A percentile compares a stretch with the other conserved stretches of the same genome.
These are phyloP conservation scores for Heteromurus nitidus DNA, from an alignment of 2,888 invertebrate genomes.

Conservation along the genomic window DNA sequence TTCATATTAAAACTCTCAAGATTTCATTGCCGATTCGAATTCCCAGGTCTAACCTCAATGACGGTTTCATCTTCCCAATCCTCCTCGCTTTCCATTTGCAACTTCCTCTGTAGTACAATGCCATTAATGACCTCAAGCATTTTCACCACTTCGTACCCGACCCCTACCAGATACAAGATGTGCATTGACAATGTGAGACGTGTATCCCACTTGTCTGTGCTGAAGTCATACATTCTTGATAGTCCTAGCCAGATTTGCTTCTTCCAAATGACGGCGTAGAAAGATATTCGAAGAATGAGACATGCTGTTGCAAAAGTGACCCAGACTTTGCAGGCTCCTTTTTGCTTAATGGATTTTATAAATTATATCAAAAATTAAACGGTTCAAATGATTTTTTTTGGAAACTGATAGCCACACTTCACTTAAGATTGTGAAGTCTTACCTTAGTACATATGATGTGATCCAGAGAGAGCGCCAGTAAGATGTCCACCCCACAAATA, in stretches of 20 bases:
- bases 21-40: not conserved
- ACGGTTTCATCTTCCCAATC: not conserved
- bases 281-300: slow-evolving; percentile 21
- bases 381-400: not conserved
- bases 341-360: not conserved
- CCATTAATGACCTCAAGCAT: slow-evolving; percentile 12
- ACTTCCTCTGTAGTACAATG: not conserved
- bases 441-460: slow-evolving; percentile 19
- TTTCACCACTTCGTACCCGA: slow-evolving; percentile 45
- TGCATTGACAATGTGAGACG: not conserved
- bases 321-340: not conserved
- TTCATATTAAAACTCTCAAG: not conserved
- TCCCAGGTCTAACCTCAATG: not conserved
- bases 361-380: not conserved
- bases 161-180: not conserved
- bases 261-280: slow-evolving; percentile 29
- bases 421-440: not conserved
- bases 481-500: slow-evolving; percentile 29
- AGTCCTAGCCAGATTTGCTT: slow-evolving; percentile 16
- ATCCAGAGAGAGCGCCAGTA: slow-evolving; percentile 55
- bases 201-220: not conserved
- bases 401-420: not conserved
- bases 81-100: not conserved
- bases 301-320: not conserved
- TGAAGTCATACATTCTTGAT: slow-evolving; percentile 18